Conservation (phyloP, 2,797 vertebrate species). For the Lepus oiostolus region DNA sequence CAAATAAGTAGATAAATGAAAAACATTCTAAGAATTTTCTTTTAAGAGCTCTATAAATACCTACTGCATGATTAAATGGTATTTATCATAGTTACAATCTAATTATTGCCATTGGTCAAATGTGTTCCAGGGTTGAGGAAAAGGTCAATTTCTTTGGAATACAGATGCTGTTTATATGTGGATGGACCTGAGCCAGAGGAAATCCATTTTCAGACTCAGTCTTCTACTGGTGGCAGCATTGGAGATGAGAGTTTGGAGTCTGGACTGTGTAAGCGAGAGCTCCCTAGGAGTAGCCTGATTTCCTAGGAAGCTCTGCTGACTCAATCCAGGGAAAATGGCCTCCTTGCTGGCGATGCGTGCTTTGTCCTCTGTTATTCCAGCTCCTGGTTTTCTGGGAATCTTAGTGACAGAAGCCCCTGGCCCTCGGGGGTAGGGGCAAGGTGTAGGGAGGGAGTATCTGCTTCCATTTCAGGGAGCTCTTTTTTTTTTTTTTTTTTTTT, state of each 20-base stretch:
- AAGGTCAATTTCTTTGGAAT: constrained; percentile 73
- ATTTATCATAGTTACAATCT: constrained; percentile 57
- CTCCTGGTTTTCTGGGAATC: fast-evolving
- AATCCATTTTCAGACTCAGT: constrained; percentile 59
- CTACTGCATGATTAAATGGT: constrained; percentile 58
- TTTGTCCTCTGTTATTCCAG: not conserved
- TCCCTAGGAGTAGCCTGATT: not conserved
- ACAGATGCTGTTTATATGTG: constrained; percentile 47
- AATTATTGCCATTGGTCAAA: constrained; percentile 63
- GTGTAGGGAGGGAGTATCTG: too few species aligned
- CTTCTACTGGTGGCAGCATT: constrained; percentile 50
- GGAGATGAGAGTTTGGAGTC: constrained; percentile 35
- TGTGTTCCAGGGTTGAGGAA: constrained; percentile 49
- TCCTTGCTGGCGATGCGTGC: not conserved
- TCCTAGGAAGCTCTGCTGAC: not conserved
- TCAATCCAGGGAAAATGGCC: not conserved
- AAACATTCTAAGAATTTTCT: constrained; percentile 16
- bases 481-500: too few species aligned
- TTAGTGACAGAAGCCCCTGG: too few species aligned
- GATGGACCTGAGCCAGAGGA: constrained; percentile 61
- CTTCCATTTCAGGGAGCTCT: not conserved
- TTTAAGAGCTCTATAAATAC: constrained; percentile 71
- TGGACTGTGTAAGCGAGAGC: not conserved
- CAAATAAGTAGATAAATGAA: too few species aligned
- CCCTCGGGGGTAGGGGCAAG: not conserved